Conservation (phyloP, 1,140 invertebrate genomes). For the Brachionus asplanchnoidis region DNA sequence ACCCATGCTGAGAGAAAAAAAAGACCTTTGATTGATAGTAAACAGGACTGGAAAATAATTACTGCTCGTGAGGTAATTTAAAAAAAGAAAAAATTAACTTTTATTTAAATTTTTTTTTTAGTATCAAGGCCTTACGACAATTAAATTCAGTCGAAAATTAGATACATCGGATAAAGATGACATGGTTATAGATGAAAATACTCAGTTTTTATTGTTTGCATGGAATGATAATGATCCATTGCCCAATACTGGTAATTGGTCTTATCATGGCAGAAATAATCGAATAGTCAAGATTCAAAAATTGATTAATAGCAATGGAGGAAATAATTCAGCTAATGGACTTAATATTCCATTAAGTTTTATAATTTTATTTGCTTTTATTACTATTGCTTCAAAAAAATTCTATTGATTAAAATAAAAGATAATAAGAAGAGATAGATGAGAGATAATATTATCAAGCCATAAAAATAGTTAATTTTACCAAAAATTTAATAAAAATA, state of each 20-base stretch:
- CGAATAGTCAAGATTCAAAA: not conserved
- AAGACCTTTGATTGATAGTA: not conserved
- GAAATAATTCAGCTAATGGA: not conserved
- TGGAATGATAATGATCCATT: slow-evolving; percentile 5
- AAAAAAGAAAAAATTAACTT: not conserved
- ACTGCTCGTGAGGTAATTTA: not conserved
- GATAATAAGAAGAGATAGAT: no score
- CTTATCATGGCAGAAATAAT: slow-evolving; percentile 27
- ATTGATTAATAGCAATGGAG: not conserved
- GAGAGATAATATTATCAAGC: no score
- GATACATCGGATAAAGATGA: not conserved
- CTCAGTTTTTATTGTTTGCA: slow-evolving; percentile 21
- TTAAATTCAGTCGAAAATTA: slow-evolving; percentile 20
- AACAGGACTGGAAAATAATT: not conserved
- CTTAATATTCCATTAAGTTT: not conserved
- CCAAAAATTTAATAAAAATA: no score
- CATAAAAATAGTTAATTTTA: no score
- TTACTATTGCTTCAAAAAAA: not conserved
- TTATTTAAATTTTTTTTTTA: not conserved
- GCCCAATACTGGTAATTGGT: not conserved
- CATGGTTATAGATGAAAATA: not conserved
- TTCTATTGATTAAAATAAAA: not conserved
- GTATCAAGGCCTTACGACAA: not conserved
- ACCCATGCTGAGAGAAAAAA: not conserved
- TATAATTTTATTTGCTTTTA: not conserved